Conservation (phyloP, 2,113 vertebrate species). For the Hystrix brachyura region DNA sequence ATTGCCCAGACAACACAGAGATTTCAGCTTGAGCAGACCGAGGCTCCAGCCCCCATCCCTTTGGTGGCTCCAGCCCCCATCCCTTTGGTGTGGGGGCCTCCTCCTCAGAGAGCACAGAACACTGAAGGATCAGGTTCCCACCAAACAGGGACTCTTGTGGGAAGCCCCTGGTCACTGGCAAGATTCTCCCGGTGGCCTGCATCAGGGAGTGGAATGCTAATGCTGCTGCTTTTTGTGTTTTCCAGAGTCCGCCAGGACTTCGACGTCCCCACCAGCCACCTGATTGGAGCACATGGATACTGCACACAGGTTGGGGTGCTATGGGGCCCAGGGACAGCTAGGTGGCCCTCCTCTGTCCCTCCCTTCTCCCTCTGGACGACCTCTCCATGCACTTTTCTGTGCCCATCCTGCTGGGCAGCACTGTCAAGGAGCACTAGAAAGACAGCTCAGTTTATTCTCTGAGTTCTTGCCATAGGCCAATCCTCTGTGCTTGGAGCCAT, state of each 20-base stretch:
- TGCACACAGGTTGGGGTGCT: constrained; percentile 93
- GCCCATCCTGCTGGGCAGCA: not conserved
- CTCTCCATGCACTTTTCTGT: not conserved
- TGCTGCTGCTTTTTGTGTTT: not conserved
- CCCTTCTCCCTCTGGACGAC: too few relatives aligned
- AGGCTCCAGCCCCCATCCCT: too few relatives aligned
- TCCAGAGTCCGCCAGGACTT: constrained; percentile 94
- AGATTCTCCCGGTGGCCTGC: rapidly evolving
- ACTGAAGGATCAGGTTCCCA: not conserved
- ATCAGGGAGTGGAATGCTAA: not conserved
- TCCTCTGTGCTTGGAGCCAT: not conserved
- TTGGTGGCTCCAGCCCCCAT: too few relatives aligned
- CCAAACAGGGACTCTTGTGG: not conserved
- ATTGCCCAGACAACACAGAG: not conserved
- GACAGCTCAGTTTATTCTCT: not conserved
- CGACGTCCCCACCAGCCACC: constrained; percentile 91
- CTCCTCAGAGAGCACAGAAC: not conserved
- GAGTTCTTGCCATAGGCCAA: not conserved
- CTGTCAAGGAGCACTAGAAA: not conserved
- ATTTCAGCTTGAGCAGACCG: not conserved
- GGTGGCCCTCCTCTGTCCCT: not conserved
- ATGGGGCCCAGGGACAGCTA: rapidly evolving
- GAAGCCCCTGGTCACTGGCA: not conserved
- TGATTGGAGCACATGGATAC: constrained; percentile 97
- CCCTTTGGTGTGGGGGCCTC: not conserved